A percentile compares a stretch with the other conserved stretches of the same genome.
phyloP scores from a whole-genome alignment of 2,113 vertebrate species.

The Scortum barcoo region DNA sequence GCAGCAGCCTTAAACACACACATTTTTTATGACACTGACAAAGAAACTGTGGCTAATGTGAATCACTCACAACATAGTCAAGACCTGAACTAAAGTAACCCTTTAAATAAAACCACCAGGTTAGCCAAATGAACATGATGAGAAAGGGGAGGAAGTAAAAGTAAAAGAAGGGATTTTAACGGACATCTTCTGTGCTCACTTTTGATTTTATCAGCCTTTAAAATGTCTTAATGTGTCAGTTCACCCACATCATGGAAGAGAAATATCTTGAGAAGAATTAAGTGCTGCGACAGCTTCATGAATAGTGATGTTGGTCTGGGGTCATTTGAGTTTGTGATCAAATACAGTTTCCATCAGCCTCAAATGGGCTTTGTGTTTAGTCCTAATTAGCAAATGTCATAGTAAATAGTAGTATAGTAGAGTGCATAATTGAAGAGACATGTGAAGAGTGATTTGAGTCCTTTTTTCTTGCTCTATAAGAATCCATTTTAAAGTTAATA shows the following conservation, averaged over 20 bases:
- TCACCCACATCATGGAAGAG: background rate
- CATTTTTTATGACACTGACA: background rate
- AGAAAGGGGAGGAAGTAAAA: too few species aligned
- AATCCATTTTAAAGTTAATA: background rate
- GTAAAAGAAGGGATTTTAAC: too few species aligned
- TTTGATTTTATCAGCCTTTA: background rate
- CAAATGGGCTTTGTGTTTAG: background rate
- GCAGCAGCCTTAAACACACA: background rate
- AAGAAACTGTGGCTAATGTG: background rate
- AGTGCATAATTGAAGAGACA: too few species aligned
- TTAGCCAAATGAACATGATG: background rate
- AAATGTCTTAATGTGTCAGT: background rate
- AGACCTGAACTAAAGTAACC: background rate
- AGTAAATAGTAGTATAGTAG: too few species aligned
- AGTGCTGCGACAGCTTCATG: too few species aligned
- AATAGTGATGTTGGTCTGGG: too few species aligned
- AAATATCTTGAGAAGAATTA: too few species aligned
- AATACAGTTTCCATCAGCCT: too few species aligned
- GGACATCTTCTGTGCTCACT: too few species aligned
- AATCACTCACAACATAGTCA: background rate
- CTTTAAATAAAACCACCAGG: too few species aligned
- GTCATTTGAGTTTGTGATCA: too few species aligned
- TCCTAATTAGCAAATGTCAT: background rate
- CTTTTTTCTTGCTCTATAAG: background rate
- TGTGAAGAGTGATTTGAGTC: background rate